Percentiles rank a stretch among this genome's conserved stretches.
These are phyloP conservation scores for Neocloeon triangulifer DNA, from an alignment of 1,140 invertebrate species.

Conservation along the genomic window DNA sequence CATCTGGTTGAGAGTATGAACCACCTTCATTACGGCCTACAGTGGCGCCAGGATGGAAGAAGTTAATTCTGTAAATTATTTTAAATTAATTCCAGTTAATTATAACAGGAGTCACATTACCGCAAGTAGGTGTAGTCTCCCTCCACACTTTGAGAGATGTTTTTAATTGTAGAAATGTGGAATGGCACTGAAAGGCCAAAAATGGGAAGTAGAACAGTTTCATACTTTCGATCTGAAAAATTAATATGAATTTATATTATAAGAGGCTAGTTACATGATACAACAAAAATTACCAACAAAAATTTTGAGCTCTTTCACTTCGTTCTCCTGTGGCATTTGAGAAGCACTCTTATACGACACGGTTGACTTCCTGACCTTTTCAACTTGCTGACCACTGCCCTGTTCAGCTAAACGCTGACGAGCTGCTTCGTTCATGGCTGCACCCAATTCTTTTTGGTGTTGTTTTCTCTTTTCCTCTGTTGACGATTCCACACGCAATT, in stretches of 20 bases:
- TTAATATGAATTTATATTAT: no score
- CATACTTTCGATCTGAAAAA: constrained; percentile 88
- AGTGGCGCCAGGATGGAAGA: constrained; percentile 92
- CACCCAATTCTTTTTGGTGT: constrained; percentile 87
- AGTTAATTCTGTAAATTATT: constrained; percentile 96
- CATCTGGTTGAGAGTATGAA: constrained; percentile 78
- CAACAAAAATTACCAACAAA: constrained; percentile 50
- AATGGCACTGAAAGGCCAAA: constrained; percentile 92
- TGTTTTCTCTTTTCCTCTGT: constrained; percentile 92
- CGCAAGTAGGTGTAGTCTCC: constrained; percentile 96
- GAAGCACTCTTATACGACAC: constrained; percentile 84
- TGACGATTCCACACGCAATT: constrained; percentile 83
- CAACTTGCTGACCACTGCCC: constrained; percentile 61
- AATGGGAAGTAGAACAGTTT: constrained; percentile 90
- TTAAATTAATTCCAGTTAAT: no score
- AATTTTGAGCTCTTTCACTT: constrained; percentile 83
- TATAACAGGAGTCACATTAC: no score
- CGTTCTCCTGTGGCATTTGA: constrained; percentile 81
- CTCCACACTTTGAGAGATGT: constrained; percentile 94
- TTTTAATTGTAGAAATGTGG: constrained; percentile 98
- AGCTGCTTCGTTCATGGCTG: constrained; percentile 78
- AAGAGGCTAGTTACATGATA: no score
- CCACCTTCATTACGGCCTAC: constrained; percentile 81
- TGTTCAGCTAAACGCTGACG: constrained; percentile 75
- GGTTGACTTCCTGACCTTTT: constrained; percentile 81